A percentile compares a stretch with the other conserved stretches of the same genome.
Conservation (phyloP, 2,888 invertebrate species). For the Brachyopa scutellaris region DNA sequence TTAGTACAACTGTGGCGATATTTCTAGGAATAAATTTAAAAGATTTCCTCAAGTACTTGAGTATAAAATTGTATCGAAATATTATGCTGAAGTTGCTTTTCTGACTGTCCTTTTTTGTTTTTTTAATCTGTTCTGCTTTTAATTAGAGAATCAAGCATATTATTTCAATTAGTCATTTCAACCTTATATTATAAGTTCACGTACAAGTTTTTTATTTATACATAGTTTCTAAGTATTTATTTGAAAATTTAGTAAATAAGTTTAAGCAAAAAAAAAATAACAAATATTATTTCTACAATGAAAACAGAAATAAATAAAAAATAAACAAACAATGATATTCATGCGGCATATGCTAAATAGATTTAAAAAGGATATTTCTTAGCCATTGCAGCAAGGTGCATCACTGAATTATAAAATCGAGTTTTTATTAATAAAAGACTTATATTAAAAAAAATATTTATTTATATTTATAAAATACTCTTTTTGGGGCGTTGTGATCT, state of each 20-base stretch:
- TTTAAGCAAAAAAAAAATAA: too few relatives aligned
- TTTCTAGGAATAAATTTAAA: neutral
- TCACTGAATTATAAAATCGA: neutral
- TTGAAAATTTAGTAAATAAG: constrained; percentile 30
- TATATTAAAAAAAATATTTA: constrained; percentile 8
- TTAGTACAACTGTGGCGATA: constrained; percentile 13
- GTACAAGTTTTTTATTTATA: constrained; percentile 62
- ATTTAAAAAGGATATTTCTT: constrained; percentile 26
- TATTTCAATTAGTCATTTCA: constrained; percentile 72
- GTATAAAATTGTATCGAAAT: constrained; percentile 54
- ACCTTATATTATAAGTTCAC: constrained; percentile 61
- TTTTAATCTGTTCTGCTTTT: constrained; percentile 41
- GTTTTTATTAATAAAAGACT: constrained; percentile 20
- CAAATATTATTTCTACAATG: constrained; percentile 47
- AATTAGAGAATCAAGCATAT: constrained; percentile 45
- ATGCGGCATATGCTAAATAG: constrained; percentile 4
- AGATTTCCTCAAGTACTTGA: constrained; percentile 33
- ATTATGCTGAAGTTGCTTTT: constrained; percentile 58
- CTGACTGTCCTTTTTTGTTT: constrained; percentile 35
- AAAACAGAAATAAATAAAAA: constrained; percentile 14
- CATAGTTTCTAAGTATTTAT: constrained; percentile 63
- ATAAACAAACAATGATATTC: constrained; percentile 14
- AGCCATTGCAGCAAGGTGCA: constrained; percentile 2
- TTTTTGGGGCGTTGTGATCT: constrained; percentile 44
- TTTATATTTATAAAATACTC: constrained; percentile 1